Evolutionary conservation across 2,888 invertebrate species (phyloP).

Genomic region (Odontomyia ornata): DNA sequence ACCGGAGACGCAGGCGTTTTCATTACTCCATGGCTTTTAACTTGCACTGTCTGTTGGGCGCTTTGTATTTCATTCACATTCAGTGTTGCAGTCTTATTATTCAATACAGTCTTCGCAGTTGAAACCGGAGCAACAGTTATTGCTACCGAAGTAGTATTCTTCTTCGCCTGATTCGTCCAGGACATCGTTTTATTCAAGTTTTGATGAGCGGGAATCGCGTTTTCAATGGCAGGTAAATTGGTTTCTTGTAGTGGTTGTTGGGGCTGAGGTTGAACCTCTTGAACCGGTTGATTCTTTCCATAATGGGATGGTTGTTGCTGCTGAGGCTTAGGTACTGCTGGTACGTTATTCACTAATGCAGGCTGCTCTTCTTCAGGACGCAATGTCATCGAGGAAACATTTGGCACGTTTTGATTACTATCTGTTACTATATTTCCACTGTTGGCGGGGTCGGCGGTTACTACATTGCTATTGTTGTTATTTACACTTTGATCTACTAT

Average conservation of each 20-base stretch:
- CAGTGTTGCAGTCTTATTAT: slow-evolving; percentile 65
- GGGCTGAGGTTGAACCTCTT: slow-evolving; percentile 27
- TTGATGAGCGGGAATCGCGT: neutral
- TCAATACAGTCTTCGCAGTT: slow-evolving; percentile 62
- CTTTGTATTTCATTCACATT: slow-evolving; percentile 56
- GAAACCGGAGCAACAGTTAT: slow-evolving; percentile 64
- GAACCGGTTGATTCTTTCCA: slow-evolving; percentile 45
- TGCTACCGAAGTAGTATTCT: slow-evolving; percentile 62
- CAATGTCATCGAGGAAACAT: slow-evolving; percentile 18
- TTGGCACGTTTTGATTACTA: slow-evolving; percentile 47
- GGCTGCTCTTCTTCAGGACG: slow-evolving; percentile 24
- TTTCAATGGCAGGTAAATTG: slow-evolving; percentile 1
- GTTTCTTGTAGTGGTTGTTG: slow-evolving; percentile 1
- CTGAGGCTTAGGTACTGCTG: slow-evolving; percentile 11
- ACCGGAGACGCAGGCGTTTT: slow-evolving; percentile 62
- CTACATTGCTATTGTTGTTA: slow-evolving; percentile 19
- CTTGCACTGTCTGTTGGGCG: slow-evolving; percentile 63
- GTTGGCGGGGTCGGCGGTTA: neutral
- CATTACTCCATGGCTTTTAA: slow-evolving; percentile 60
- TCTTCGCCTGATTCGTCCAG: slow-evolving; percentile 65
- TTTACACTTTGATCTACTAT: slow-evolving; percentile 36
- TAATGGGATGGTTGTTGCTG: slow-evolving; percentile 44
- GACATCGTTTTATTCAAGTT: slow-evolving; percentile 61
- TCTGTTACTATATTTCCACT: slow-evolving; percentile 26
- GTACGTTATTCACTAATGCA: neutral